Conservation (phyloP, 2,113 vertebrate genomes). For the Passer domesticus region DNA sequence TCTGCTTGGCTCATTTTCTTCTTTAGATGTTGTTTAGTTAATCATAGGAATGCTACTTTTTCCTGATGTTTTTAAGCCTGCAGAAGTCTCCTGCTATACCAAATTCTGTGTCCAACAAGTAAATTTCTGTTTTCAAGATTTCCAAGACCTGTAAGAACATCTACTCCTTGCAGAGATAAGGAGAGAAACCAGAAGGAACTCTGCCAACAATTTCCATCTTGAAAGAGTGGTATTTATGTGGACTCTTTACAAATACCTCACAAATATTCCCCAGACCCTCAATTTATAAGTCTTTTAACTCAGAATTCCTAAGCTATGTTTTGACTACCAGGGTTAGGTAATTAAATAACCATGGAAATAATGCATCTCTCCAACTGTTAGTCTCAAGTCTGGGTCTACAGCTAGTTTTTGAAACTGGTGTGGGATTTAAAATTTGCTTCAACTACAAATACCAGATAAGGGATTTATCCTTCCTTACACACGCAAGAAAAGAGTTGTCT, state of each 20-base stretch:
- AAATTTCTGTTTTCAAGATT: neutral
- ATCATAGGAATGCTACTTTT: neutral
- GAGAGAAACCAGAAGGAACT: neutral
- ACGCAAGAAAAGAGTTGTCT: neutral
- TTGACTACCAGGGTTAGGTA: neutral
- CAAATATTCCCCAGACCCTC: neutral
- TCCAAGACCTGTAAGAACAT: neutral
- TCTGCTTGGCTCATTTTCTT: neutral
- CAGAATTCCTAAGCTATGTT: neutral
- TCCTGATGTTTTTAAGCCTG: neutral
- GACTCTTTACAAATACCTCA: neutral
- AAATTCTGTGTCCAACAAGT: neutral
- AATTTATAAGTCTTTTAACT: neutral
- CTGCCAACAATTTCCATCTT: neutral
- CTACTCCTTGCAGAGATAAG: neutral
- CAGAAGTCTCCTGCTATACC: neutral
- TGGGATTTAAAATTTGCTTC: neutral
- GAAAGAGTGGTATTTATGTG: neutral
- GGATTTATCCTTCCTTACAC: neutral
- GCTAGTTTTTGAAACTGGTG: neutral
- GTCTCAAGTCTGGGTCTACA: neutral
- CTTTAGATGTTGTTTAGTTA: neutral
- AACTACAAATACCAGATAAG: neutral
- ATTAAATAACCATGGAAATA: neutral
- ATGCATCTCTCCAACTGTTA: neutral